Evolutionary conservation across 2,888 invertebrate species (phyloP).

Genomic region (Cyrtodaria siliqua): DNA sequence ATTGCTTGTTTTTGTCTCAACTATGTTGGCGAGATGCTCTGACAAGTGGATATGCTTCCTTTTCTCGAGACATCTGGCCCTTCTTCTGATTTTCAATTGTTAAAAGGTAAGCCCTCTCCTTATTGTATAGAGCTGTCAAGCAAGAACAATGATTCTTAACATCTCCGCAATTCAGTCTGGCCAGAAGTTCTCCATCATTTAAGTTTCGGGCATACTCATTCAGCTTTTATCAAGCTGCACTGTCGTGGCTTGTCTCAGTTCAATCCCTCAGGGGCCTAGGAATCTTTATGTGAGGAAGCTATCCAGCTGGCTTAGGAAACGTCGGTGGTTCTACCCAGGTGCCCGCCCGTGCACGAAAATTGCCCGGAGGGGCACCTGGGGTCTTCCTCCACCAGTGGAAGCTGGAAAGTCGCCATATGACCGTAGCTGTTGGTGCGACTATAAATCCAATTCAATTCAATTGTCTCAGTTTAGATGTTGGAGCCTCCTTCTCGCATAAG

Average conservation of each 20-base stretch:
- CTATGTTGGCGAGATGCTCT: conserved; percentile 48
- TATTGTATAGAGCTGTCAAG: conserved; percentile 52
- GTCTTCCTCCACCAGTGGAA: no score
- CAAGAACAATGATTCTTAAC: conserved; percentile 57
- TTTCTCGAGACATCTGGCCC: neutral
- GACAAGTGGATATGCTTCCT: conserved; percentile 15
- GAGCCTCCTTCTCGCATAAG: conserved; percentile 41
- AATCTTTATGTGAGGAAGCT: no score
- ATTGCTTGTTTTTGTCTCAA: conserved; percentile 41
- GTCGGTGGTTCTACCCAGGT: no score
- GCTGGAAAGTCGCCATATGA: no score
- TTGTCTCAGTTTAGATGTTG: conserved; percentile 35
- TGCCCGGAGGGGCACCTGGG: no score
- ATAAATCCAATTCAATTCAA: no score
- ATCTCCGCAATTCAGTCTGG: conserved; percentile 60
- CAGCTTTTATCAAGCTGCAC: conserved; percentile 54
- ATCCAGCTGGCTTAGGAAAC: no score
- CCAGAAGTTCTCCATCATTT: conserved; percentile 57
- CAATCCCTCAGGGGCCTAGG: no score
- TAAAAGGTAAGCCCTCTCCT: conserved; percentile 34
- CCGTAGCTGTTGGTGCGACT: no score
- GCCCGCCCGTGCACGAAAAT: no score
- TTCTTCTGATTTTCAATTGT: conserved; percentile 6
- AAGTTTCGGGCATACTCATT: conserved; percentile 52
- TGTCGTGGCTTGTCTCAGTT: conserved; percentile 29